Evolutionary conservation across 2,888 invertebrate genomes (phyloP).

Genomic region (Cepaea hortensis): DNA sequence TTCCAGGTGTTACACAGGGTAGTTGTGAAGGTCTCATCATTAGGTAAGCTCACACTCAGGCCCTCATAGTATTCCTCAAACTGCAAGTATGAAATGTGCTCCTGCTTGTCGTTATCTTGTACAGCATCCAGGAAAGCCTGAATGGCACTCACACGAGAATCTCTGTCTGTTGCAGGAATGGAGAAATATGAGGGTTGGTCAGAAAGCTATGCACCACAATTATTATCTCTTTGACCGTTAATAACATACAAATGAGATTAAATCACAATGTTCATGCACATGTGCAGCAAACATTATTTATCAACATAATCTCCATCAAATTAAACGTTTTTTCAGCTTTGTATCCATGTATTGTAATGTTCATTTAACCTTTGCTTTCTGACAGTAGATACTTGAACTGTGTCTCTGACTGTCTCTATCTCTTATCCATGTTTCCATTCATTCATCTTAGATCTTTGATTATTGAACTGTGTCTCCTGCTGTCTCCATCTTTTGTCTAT

Average conservation of each 20-base stretch:
- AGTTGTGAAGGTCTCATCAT: constrained; percentile 72
- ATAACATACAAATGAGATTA: too few species aligned
- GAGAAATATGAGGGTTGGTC: not conserved
- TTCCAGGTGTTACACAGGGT: constrained; percentile 73
- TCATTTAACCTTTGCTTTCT: too few species aligned
- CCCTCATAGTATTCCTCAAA: constrained; percentile 76
- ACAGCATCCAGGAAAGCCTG: constrained; percentile 69
- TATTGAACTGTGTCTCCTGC: too few species aligned
- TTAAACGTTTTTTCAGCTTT: not conserved
- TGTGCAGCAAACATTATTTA: not conserved
- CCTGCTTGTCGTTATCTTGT: constrained; percentile 59
- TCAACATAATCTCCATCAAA: not conserved
- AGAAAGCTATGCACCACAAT: too few species aligned
- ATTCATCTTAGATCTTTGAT: too few species aligned
- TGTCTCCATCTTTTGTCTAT: too few species aligned
- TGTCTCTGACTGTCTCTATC: too few species aligned
- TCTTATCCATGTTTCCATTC: too few species aligned
- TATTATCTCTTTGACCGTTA: too few species aligned
- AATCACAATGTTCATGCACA: too few species aligned
- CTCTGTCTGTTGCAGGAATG: constrained; percentile 13
- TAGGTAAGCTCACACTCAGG: constrained; percentile 68
- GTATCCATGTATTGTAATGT: not conserved
- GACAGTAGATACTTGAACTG: too few species aligned
- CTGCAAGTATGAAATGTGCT: constrained; percentile 68
- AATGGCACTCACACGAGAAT: constrained; percentile 55